These are phyloP conservation scores for Gorsachius goisagi DNA, from an alignment of 2,113 vertebrate genomes.

Conservation along the genomic window DNA sequence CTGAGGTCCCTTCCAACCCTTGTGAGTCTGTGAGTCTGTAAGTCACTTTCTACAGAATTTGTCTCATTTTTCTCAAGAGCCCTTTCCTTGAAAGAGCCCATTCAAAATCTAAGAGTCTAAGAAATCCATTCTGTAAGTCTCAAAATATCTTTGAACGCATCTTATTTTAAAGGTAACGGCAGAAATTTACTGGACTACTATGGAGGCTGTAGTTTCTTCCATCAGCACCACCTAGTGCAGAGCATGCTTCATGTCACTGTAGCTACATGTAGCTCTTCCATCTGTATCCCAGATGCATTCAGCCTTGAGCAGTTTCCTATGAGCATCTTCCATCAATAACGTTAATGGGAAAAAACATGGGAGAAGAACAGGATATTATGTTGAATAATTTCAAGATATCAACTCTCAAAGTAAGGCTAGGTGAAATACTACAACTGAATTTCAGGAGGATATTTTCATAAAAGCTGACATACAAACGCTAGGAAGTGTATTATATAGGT, in stretches of 20 bases:
- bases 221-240: conserved; percentile 43
- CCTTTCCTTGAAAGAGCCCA: neutral
- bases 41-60: neutral
- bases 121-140: neutral
- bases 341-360: neutral
- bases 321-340: neutral
- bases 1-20: too few species aligned
- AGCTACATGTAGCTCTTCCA: neutral
- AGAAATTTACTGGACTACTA: neutral
- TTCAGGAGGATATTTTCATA: neutral
- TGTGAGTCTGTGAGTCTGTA: too few species aligned
- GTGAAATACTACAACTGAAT: neutral
- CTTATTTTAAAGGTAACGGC: neutral
- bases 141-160: neutral
- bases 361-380: neutral
- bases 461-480: neutral
- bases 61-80: neutral
- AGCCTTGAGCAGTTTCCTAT: neutral
- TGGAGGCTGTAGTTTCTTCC: neutral
- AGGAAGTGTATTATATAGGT: neutral
- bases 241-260: neutral
- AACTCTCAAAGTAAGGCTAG: neutral
- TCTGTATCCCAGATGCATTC: neutral
- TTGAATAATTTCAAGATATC: neutral
- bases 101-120: neutral